Evolutionary conservation across 2,797 vertebrate species (phyloP).

Genomic region (Prionace glauca): DNA sequence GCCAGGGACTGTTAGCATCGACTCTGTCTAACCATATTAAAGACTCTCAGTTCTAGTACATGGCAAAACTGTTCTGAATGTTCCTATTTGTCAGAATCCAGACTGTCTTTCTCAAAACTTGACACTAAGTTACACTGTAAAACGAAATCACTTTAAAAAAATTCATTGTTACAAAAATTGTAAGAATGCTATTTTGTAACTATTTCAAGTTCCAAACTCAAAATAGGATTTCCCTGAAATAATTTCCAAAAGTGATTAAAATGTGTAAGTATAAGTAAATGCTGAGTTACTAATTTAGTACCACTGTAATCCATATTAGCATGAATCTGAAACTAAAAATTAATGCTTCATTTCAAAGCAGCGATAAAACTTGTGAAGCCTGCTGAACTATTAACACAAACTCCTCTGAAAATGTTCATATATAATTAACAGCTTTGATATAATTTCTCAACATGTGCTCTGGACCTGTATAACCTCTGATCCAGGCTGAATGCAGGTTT

Average conservation of each 20-base stretch:
- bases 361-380: background rate
- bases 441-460: background rate
- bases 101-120: background rate
- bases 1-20: background rate
- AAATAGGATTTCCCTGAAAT: background rate
- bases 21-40: background rate
- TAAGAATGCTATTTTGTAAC: background rate
- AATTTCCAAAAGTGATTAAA: background rate
- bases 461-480: too few relatives aligned
- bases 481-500: too few relatives aligned
- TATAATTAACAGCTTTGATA: background rate
- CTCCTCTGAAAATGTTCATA: background rate
- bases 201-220: background rate
- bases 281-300: background rate
- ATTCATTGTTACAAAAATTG: background rate
- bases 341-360: background rate
- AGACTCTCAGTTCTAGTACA: background rate
- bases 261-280: background rate
- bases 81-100: background rate
- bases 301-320: background rate
- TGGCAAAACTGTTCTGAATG: background rate
- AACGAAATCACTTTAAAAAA: background rate
- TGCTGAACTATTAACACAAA: background rate
- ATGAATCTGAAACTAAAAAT: background rate
- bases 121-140: background rate